A percentile compares a stretch with the other conserved stretches of the same genome.
Conservation (phyloP, 1,140 invertebrate species). For the Spodoptera litura region DNA sequence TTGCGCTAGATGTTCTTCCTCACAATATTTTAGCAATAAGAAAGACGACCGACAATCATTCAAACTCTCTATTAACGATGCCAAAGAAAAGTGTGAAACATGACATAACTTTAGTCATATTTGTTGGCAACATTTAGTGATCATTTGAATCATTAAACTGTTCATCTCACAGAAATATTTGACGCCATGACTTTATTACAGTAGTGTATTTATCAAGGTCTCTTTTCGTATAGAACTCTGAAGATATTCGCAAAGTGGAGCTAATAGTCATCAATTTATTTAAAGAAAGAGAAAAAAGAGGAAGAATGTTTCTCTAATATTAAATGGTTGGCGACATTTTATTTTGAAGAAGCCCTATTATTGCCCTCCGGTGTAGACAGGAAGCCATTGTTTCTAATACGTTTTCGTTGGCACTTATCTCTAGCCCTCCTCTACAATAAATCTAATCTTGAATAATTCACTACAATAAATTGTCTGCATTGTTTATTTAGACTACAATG, state of each 20-base stretch:
- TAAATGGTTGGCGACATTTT: neutral
- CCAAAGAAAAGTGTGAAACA: slow-evolving; percentile 32
- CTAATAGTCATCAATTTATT: no score
- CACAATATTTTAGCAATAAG: neutral
- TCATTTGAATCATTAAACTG: slow-evolving; percentile 29
- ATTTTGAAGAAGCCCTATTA: slow-evolving; percentile 3
- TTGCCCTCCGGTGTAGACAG: neutral
- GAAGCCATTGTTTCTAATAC: slow-evolving; percentile 31
- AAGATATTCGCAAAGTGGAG: no score
- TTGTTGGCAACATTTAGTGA: slow-evolving; percentile 24
- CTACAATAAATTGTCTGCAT: slow-evolving; percentile 18
- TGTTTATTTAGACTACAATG: slow-evolving; percentile 33
- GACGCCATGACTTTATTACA: slow-evolving; percentile 2
- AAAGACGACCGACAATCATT: neutral
- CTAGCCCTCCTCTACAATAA: neutral
- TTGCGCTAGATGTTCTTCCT: no score
- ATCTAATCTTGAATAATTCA: slow-evolving; percentile 27
- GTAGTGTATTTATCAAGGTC: neutral
- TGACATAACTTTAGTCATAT: slow-evolving; percentile 27
- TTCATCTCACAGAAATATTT: slow-evolving; percentile 8
- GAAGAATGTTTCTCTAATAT: neutral
- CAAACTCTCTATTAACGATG: slow-evolving; percentile 14
- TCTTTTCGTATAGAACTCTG: neutral
- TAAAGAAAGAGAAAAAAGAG: no score
- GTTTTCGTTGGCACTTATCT: slow-evolving; percentile 18